Evolutionary conservation across 2,888 invertebrate genomes (phyloP), one percentile per base, ranked within the genome.

Genomic region (Pammene aurita): DNA sequence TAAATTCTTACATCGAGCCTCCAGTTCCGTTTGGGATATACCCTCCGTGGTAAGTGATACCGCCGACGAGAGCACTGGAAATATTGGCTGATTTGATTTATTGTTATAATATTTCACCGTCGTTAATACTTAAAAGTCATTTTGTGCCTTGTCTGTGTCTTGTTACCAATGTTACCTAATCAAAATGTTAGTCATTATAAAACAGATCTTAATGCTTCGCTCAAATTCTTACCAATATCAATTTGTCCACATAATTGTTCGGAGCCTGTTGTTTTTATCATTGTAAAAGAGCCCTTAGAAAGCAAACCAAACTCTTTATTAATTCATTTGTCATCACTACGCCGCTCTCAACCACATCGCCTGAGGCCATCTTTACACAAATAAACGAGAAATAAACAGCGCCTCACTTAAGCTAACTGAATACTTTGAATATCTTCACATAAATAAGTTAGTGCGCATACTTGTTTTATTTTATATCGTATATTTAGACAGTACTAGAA

Each of bases 11-110:
- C n/a, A n/a, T 10, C 95, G 89, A 75, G 94, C 93, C 56, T 89
- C 89, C 55, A 93, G 80, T 81, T 94, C 94, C 26, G 82, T 82
- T 71, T 80, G 80, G 7, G 86, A 81, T 61, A 73, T 75, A 65
- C 78, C 75, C 65, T 78, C 83, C 64, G 79, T 76, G 61, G 83
- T 86, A 70, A 83, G 76, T 16, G 85, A 82, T 73, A 86, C 87
- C 63, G 87, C 88, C 7, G 87, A 84, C 35, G 88, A 82, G 42
- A 90, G 74, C 74, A 90, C 90, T 89, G 2, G 13, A 76, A 69
- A 72, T 75, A 26, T 48, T 18, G 18, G 69, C 38, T 50, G 52
- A 38, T 38, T 38, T 5, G 0, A 38, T 38, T 9, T 48, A 18
- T 48, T 16, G 4, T 48, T 48, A 7, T 38, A 26, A 4, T 26